Evolutionary conservation across 2,797 vertebrate species (phyloP).

Genomic region (Nyctalus aviator): DNA sequence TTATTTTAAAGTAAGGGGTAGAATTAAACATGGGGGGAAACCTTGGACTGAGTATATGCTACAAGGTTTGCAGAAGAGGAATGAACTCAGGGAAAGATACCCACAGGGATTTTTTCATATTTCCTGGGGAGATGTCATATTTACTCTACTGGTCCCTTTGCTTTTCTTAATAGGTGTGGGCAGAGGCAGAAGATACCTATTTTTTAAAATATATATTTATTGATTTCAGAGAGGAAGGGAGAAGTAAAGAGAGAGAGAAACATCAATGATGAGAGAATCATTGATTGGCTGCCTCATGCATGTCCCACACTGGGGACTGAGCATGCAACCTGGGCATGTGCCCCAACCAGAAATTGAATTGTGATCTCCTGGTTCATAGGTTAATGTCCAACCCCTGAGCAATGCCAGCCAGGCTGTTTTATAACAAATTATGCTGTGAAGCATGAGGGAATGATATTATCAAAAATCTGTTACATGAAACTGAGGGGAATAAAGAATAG

Average conservation of each 20-base stretch:
- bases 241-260: no score
- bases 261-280: no score
- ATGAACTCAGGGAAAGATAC: not conserved
- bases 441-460: not conserved
- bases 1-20: constrained; percentile 30
- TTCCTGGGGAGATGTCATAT: not conserved
- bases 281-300: no score
- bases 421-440: not conserved
- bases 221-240: no score
- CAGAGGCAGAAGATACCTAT: not conserved
- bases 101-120: not conserved
- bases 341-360: no score
- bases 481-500: not conserved
- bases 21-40: not conserved
- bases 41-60: not conserved
- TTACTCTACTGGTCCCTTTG: not conserved
- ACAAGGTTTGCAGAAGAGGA: not conserved
- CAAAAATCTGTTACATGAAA: not conserved
- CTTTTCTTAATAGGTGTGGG: not conserved
- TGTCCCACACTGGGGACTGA: no score
- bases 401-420: not conserved
- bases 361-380: no score
- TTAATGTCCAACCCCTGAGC: no score
- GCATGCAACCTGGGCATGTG: no score
- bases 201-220: no score